Evolutionary conservation across 2,888 invertebrate species (phyloP), one percentile per base, ranked within the genome.

Genomic region (Mellilla xanthometata): DNA sequence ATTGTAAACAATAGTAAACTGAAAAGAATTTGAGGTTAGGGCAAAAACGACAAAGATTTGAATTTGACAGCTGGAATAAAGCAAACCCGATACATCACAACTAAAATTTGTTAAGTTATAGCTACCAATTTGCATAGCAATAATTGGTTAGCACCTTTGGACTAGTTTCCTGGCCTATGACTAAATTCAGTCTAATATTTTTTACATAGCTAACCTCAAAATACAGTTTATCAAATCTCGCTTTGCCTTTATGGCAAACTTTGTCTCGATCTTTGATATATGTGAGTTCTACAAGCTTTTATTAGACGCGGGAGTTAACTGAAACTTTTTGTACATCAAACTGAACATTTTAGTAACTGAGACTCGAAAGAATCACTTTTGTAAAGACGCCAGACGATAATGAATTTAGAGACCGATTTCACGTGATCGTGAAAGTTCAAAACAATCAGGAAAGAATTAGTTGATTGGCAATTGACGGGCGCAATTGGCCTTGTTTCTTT

Each of bases 401-500:
- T 23, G 23, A 19, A 3, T 19, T 19, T 19, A 1, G 2, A 3
- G 12, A 7, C 8, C 23, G 11, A 13, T 27, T 32, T 27, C 8
- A 15, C 12, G 6, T 15, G 27, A 26, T 39, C 34, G 31, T 22
- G 29, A 42, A 31, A 24, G 19, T 29, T 19, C 11, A n/a, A 12
- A 35, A 11, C 35, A 36, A 31, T 36, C 30, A 26, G 6, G n/a
- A 36, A 11, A 42, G 11, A 44, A 33, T 41, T 41, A 29, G 42
- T 41, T 38, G 41, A 31, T 46, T 46, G 38, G 35, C 49, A 48
- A 36, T 54, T 47, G 49, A 49, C 40, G 26, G 34, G 30, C 3
- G 28, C 33, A 42, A 28, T 27, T 43, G 30, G 8, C 29, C 26
- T 22, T 26, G 23, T 28, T 43, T 44, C 39, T 38, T 12, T 28